Percentiles rank a stretch among this genome's conserved stretches.
These are phyloP conservation scores for Zaprionus obscuricornis DNA, from an alignment of 2,888 invertebrate genomes.

Conservation along the genomic window DNA sequence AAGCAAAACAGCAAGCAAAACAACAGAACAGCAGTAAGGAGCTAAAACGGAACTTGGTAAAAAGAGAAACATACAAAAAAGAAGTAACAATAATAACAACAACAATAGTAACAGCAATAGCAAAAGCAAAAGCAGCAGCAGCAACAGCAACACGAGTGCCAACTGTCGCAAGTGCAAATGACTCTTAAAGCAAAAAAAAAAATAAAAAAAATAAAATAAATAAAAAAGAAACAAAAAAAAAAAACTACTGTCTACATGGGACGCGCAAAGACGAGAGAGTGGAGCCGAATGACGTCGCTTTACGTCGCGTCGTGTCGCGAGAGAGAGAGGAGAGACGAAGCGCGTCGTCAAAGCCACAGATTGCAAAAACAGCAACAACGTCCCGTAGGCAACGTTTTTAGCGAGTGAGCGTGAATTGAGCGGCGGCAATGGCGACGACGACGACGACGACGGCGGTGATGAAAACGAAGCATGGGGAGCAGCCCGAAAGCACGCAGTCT, in stretches of 20 bases:
- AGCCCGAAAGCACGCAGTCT: conserved; percentile 51
- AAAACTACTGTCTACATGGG: conserved; percentile 46
- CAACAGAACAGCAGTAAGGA: conserved; percentile 41
- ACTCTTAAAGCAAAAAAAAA: conserved; percentile 53
- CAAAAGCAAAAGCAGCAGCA: conserved; percentile 14
- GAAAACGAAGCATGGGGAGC: conserved; percentile 45
- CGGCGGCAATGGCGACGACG: conserved; percentile 9
- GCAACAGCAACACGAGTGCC: conserved; percentile 50
- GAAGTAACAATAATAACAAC: conserved; percentile 34
- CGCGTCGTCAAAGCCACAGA: conserved; percentile 39
- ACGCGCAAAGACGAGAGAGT: conserved; percentile 20
- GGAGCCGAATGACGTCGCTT: too few species aligned
- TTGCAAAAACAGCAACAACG: conserved; percentile 39
- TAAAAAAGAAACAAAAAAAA: not conserved
- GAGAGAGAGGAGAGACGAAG: conserved; percentile 4
- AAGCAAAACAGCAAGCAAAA: conserved; percentile 32
- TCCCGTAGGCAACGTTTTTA: conserved; percentile 38
- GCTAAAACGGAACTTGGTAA: conserved; percentile 72
- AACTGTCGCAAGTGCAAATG: conserved; percentile 76
- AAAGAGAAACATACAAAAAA: conserved; percentile 42
- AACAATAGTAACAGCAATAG: conserved; percentile 36
- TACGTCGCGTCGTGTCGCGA: conserved; percentile 16
- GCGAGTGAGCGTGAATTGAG: conserved; percentile 40
- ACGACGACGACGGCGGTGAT: conserved; percentile 19
- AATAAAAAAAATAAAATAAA: not conserved